Evolutionary conservation across 2,113 vertebrate species (phyloP).

Genomic region (Talpa occidentalis): DNA sequence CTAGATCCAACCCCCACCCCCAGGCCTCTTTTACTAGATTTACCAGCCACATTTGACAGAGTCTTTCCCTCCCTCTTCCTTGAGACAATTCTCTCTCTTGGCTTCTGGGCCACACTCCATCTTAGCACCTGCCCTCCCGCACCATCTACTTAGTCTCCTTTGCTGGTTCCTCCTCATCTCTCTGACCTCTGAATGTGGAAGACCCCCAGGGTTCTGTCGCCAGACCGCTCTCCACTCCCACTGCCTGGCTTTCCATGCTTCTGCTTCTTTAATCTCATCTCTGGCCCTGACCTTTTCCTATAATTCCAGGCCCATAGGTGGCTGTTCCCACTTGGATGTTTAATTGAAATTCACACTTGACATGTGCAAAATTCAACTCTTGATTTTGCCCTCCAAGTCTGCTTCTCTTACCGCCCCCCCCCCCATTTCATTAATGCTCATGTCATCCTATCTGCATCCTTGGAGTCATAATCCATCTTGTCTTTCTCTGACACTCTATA

Average conservation of each 20-base stretch:
- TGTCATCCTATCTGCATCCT: background rate
- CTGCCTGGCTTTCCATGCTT: background rate
- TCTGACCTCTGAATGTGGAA: background rate
- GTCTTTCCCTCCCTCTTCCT: background rate
- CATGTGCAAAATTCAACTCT: background rate
- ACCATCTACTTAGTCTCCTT: background rate
- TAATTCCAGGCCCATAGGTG: background rate
- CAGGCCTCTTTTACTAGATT: background rate
- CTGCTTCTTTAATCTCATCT: background rate
- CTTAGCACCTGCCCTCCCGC: background rate
- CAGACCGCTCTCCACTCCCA: too few species aligned
- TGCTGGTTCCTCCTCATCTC: background rate
- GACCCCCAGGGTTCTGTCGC: background rate
- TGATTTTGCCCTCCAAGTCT: background rate
- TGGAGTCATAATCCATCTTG: too few species aligned
- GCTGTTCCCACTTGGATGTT: background rate
- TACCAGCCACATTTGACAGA: background rate
- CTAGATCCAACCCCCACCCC: background rate
- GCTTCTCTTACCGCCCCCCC: background rate
- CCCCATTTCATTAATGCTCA: background rate
- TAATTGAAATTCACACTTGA: background rate
- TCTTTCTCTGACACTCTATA: background rate
- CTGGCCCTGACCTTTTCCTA: background rate
- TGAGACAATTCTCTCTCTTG: background rate
- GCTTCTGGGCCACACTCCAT: background rate